phyloP scores from a whole-genome alignment of 2,888 invertebrate species.

The Norana najaformis region DNA sequence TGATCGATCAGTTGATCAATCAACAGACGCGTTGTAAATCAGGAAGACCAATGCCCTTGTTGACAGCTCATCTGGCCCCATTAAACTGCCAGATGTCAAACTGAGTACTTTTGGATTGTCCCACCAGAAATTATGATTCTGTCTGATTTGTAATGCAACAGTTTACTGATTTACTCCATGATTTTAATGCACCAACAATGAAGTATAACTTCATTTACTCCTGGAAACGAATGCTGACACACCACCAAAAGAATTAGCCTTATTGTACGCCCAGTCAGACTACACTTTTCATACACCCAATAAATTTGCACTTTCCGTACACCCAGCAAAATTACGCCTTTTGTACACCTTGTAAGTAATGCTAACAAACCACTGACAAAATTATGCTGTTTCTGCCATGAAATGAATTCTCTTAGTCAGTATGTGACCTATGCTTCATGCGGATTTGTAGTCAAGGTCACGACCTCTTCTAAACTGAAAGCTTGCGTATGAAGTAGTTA shows the following conservation, averaged over 20 bases:
- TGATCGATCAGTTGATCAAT: background rate
- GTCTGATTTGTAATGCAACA: background rate
- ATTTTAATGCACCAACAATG: background rate
- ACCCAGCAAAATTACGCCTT: background rate
- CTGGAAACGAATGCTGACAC: background rate
- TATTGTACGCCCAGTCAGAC: background rate
- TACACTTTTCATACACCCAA: background rate
- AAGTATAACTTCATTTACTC: background rate
- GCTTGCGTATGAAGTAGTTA: background rate
- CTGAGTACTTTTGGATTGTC: background rate
- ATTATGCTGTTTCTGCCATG: background rate
- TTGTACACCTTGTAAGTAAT: background rate
- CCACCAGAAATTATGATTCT: background rate
- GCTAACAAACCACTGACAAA: conserved; percentile 13
- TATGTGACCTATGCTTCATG: background rate
- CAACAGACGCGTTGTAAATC: background rate
- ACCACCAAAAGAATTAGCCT: background rate
- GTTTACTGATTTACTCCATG: background rate
- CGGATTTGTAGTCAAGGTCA: background rate
- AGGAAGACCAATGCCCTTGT: background rate
- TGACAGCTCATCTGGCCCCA: background rate
- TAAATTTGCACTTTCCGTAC: too few species aligned
- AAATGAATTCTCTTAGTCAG: background rate
- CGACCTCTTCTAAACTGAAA: background rate
- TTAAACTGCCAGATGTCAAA: background rate